These are phyloP conservation scores for Drosophila malerkotliana DNA, from an alignment of 1,140 invertebrate genomes.

Conservation along the genomic window DNA sequence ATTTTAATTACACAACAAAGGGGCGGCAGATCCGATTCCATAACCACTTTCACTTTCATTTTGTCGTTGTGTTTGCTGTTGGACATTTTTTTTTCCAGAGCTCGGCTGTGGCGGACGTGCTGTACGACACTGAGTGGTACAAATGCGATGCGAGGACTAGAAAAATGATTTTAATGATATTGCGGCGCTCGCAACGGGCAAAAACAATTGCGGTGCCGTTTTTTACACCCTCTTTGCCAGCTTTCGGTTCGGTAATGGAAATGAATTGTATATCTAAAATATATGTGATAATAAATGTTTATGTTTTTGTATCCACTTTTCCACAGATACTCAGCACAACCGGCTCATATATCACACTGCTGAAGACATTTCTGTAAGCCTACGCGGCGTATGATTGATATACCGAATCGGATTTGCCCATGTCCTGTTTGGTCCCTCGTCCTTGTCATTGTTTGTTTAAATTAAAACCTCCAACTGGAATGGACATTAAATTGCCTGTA, in stretches of 20 bases:
- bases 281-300: constrained; percentile 57
- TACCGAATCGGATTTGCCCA: constrained; percentile 34
- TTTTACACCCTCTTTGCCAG: constrained; percentile 78
- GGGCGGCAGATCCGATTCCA: constrained; percentile 20
- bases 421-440: constrained; percentile 7
- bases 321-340: constrained; percentile 80
- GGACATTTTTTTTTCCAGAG: constrained; percentile 53
- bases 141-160: constrained; percentile 80
- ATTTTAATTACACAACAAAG: constrained; percentile 77
- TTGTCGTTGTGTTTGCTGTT: neutral
- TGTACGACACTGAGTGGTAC: constrained; percentile 81
- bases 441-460: constrained; percentile 43
- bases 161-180: constrained; percentile 83
- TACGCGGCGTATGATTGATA: constrained; percentile 72
- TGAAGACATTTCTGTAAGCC: constrained; percentile 80
- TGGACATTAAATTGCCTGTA: constrained; percentile 44
- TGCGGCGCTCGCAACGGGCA: constrained; percentile 73
- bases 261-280: neutral
- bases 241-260: constrained; percentile 68
- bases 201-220: constrained; percentile 80
- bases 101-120: constrained; percentile 61
- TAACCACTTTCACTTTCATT: constrained; percentile 11
- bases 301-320: constrained; percentile 22
- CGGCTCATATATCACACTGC: constrained; percentile 78
- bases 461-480: constrained; percentile 44